Evolutionary conservation across 2,888 invertebrate species (phyloP), one percentile per base, ranked within the genome.

Genomic region (Tachystola acroxantha): DNA sequence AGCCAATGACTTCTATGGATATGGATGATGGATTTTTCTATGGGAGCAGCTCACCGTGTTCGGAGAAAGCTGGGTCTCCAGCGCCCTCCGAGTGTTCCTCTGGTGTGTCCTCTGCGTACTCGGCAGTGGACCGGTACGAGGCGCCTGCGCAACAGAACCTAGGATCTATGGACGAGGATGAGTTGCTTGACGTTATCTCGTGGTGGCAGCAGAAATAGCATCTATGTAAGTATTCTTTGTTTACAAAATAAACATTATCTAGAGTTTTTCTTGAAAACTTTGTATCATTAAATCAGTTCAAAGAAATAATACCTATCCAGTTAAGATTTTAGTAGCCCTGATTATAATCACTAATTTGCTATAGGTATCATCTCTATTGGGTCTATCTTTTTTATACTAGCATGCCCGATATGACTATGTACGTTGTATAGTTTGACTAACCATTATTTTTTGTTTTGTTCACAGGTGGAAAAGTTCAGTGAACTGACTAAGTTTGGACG

Each of bases 91-190:
- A 88, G 44, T 90, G 92, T 39, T 93, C 93, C 2, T 88, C 90
- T 11, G 89, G 89, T 5, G 88, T 89, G 9, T 84, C 88, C 6
- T 87, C 89, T 2, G 68, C 84, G 6, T 86, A 86, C 44, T 86
- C 86, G 16, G 66, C 76, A 32, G 78, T 75, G 28, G 84, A 87
- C 50, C 68, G 82, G 37, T 80, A 85, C 49, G 82, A 85, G 46
- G 71, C 67, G 44, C 65, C 78, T 3, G 62, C 77, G 33, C 86
- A 88, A 43, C 88, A 89, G 31, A 84, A 89, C 47, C 84, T 90
- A 42, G 94, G 93, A 41, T 91, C 94, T 4, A 94, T 94, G 88
- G 95, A 95, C 64, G 96, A 95, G 68, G 96, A 96, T 53, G 96
- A 96, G 61, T 90, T 96, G 5, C 88, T 96, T 22, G 96, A 96